Percentiles rank a stretch among this genome's conserved stretches.
Conservation (phyloP, 2,113 vertebrate genomes). For the Nannobrachium achirus region DNA sequence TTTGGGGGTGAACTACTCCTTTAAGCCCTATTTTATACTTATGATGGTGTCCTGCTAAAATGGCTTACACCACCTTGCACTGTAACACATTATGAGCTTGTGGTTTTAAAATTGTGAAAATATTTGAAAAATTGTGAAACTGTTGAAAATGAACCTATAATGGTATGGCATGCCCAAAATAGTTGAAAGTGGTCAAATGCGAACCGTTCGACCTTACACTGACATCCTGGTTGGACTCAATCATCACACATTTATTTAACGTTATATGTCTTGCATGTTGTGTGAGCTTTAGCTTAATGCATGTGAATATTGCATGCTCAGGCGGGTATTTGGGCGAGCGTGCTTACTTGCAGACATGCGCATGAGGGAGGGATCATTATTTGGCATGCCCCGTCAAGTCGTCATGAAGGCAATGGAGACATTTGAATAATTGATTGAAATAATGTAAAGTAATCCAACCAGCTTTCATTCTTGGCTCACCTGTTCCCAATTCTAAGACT, state of each 20-base stretch:
- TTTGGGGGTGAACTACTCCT: no score
- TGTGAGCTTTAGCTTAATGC: slow-evolving; percentile 10
- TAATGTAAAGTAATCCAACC: slow-evolving; percentile 83
- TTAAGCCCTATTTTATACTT: no score
- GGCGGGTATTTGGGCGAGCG: slow-evolving; percentile 10
- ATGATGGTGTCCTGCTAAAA: no score
- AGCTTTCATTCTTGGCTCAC: slow-evolving; percentile 74
- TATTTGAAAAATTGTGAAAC: no score
- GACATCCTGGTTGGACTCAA: slow-evolving; percentile 43
- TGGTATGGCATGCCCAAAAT: no score
- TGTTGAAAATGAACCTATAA: no score
- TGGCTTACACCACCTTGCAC: no score
- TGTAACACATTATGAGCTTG: no score
- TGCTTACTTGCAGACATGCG: background rate
- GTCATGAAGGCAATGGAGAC: slow-evolving; percentile 66
- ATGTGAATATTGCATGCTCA: slow-evolving; percentile 35
- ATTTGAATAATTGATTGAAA: slow-evolving; percentile 84
- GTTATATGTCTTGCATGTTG: slow-evolving; percentile 32
- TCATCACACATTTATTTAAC: slow-evolving; percentile 35
- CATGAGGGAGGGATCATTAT: slow-evolving; percentile 51
- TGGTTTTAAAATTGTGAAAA: no score
- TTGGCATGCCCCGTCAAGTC: slow-evolving; percentile 61
- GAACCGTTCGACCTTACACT: slow-evolving; percentile 33
- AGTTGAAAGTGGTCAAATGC: slow-evolving; percentile 5
- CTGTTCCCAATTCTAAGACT: slow-evolving; percentile 68